Evolutionary conservation across 2,888 invertebrate genomes (phyloP).

Genomic region (Drosophila buzzatii): DNA sequence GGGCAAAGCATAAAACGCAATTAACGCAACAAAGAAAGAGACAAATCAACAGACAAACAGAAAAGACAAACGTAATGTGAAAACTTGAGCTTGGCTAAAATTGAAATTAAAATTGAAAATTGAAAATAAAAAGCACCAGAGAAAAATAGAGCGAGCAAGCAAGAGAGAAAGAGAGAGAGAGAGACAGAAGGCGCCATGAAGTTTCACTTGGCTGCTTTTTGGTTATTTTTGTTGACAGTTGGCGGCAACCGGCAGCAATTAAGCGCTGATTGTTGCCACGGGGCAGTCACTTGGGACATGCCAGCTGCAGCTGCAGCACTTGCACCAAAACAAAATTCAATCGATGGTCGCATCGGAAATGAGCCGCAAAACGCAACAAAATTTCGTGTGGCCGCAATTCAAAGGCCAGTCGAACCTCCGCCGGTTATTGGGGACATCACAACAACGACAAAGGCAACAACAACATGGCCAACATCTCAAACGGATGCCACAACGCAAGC

Average conservation of each 20-base stretch:
- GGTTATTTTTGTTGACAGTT: slow-evolving; percentile 82
- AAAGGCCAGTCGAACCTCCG: slow-evolving; percentile 28
- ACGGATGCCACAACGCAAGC: slow-evolving; percentile 35
- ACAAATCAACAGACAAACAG: slow-evolving; percentile 36
- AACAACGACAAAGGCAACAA: slow-evolving; percentile 22
- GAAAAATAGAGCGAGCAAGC: slow-evolving; percentile 5
- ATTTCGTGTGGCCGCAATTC: slow-evolving; percentile 58
- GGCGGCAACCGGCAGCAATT: slow-evolving; percentile 76
- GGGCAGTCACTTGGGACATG: slow-evolving; percentile 51
- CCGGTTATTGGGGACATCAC: slow-evolving; percentile 70
- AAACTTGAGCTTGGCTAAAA: slow-evolving; percentile 45
- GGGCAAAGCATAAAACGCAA: slow-evolving; percentile 45
- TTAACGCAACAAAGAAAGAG: slow-evolving; percentile 47
- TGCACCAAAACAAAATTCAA: slow-evolving; percentile 54
- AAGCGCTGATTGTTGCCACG: slow-evolving; percentile 63
- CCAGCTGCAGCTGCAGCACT: slow-evolving; percentile 41
- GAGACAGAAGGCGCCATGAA: slow-evolving; percentile 65
- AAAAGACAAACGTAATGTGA: slow-evolving; percentile 52
- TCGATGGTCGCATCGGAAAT: slow-evolving; percentile 59
- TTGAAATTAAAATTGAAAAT: slow-evolving; percentile 53
- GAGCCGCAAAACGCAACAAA: slow-evolving; percentile 69
- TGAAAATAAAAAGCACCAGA: slow-evolving; percentile 10
- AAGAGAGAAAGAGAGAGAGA: neutral
- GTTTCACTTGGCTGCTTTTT: slow-evolving; percentile 77
- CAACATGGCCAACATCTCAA: slow-evolving; percentile 17